A percentile compares a stretch with the other conserved stretches of the same genome.
Conservation (phyloP, 1,140 invertebrate species). For the Drosophila ogumai region DNA sequence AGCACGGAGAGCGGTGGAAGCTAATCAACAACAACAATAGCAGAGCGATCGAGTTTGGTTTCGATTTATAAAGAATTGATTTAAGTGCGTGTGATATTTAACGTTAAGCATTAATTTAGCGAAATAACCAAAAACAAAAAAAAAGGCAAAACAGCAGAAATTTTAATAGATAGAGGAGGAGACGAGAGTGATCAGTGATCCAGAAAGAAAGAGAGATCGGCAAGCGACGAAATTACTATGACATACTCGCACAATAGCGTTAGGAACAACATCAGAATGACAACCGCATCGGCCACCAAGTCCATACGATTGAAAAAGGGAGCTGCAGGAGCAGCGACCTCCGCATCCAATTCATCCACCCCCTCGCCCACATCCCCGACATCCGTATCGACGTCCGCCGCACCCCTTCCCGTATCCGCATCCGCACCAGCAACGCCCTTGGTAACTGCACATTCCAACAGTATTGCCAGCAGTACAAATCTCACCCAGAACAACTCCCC, state of each 20-base stretch:
- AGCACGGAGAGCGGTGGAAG: conserved; percentile 30
- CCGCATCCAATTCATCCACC: conserved; percentile 45
- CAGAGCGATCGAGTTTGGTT: conserved; percentile 69
- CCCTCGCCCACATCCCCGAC: conserved; percentile 46
- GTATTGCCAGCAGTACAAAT: conserved; percentile 85
- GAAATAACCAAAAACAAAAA: conserved; percentile 80
- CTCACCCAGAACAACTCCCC: conserved; percentile 61
- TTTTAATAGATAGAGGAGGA: conserved; percentile 53
- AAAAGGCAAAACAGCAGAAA: conserved; percentile 71
- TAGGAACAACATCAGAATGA: conserved; percentile 84
- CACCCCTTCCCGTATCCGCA: conserved; percentile 46
- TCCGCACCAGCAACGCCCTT: conserved; percentile 58
- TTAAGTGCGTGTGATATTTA: conserved; percentile 85
- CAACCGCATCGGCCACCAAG: conserved; percentile 82
- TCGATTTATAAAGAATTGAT: conserved; percentile 82
- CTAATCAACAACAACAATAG: conserved; percentile 38
- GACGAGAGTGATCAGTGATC: conserved; percentile 17
- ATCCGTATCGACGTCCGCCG: conserved; percentile 46
- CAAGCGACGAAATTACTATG: conserved; percentile 81
- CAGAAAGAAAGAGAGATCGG: conserved; percentile 30
- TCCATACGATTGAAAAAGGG: conserved; percentile 81
- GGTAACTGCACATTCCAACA: conserved; percentile 85
- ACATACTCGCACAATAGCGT: conserved; percentile 85
- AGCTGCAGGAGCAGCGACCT: conserved; percentile 40
- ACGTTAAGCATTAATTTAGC: conserved; percentile 84